These are phyloP conservation scores for Siniperca undulata DNA, from an alignment of 2,797 vertebrate species.

Conservation along the genomic window DNA sequence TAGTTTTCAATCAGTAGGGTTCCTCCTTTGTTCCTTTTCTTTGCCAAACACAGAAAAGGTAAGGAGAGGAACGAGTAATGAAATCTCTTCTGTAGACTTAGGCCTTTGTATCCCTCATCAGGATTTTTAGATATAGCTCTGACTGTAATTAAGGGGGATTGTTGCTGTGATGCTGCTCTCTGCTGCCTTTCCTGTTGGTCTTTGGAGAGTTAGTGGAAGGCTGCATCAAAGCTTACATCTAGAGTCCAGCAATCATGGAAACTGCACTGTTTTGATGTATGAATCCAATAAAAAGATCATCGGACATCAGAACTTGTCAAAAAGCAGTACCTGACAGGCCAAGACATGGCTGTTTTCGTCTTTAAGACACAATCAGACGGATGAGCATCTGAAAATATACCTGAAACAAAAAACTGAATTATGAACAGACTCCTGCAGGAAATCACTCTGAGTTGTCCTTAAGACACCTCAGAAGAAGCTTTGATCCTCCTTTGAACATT, in stretches of 20 bases:
- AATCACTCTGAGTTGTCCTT: conserved; percentile 33
- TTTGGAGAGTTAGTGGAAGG: conserved; percentile 78
- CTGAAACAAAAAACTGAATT: conserved; percentile 66
- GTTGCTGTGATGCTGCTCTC: conserved; percentile 82
- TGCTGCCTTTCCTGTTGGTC: conserved; percentile 75
- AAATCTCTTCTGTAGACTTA: conserved; percentile 92
- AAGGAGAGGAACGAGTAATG: conserved; percentile 93
- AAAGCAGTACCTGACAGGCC: conserved; percentile 70
- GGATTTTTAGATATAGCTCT: conserved; percentile 83
- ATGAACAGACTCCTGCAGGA: conserved; percentile 49
- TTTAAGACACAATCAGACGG: conserved; percentile 58
- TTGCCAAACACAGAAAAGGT: conserved; percentile 96
- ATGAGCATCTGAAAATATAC: conserved; percentile 69
- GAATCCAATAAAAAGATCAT: conserved; percentile 80
- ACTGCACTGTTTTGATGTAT: conserved; percentile 81
- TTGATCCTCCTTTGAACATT: conserved; percentile 55
- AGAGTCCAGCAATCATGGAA: conserved; percentile 74
- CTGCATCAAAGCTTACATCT: conserved; percentile 80
- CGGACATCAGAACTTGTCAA: conserved; percentile 72
- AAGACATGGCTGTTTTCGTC: conserved; percentile 61
- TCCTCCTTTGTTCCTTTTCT: conserved; percentile 98
- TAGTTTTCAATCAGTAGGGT: conserved; percentile 97
- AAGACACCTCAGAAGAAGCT: conserved; percentile 37
- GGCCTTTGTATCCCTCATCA: conserved; percentile 89
- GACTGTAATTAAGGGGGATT: conserved; percentile 86